These are phyloP conservation scores for Smutsia temminckii DNA, from an alignment of 2,797 vertebrate genomes.

Conservation along the genomic window DNA sequence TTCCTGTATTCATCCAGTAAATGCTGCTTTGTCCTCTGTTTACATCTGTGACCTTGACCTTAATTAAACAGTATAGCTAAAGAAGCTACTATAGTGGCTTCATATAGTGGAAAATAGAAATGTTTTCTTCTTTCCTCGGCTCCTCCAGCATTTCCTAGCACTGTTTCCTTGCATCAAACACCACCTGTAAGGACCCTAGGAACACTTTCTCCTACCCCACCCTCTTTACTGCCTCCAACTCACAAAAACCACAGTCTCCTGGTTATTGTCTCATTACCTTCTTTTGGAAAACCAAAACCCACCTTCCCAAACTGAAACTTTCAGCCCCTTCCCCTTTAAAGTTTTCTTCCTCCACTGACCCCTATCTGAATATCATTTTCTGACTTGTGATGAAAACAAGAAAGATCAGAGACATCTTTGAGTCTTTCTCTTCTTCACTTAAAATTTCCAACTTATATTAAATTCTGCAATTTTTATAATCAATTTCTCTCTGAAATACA, in stretches of 20 bases:
- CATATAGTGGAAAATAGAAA: not conserved
- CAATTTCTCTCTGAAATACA: not conserved
- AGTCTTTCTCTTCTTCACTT: not conserved
- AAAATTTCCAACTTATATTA: not conserved
- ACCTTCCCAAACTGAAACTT: not conserved
- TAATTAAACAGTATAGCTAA: not conserved
- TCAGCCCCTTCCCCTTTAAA: not conserved
- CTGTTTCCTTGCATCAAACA: not conserved
- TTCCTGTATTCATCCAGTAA: not conserved
- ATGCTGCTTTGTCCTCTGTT: not conserved
- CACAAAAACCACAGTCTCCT: not conserved
- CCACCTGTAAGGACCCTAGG: not conserved
- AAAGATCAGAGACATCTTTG: not conserved
- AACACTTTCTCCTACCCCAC: not conserved
- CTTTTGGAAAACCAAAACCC: not conserved
- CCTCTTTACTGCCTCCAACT: not conserved
- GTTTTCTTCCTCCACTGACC: not conserved
- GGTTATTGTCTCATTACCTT: not conserved
- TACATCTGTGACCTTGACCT: not conserved
- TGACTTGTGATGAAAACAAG: not conserved
- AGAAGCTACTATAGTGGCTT: not conserved
- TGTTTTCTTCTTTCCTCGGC: not conserved
- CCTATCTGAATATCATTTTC: not conserved
- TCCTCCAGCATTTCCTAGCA: not conserved
- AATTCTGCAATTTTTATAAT: not conserved